phyloP scores from a whole-genome alignment of 1,140 invertebrate species.

The Chlorops oryzae region DNA sequence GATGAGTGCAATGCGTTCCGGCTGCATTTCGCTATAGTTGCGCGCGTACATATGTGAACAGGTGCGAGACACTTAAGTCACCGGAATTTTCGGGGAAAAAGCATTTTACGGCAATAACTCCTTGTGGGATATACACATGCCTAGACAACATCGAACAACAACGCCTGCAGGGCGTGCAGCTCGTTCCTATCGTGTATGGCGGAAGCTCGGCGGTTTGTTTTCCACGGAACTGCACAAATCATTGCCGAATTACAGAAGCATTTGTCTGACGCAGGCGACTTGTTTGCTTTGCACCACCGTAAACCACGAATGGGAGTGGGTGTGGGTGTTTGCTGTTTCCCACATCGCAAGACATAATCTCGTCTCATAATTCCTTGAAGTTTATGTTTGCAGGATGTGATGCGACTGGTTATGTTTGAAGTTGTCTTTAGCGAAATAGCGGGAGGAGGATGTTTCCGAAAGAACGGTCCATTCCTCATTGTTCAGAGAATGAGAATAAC shows the following conservation, averaged over 20 bases:
- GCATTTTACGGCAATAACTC: constrained; percentile 9
- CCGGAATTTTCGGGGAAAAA: not conserved
- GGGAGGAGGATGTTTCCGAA: too few species aligned
- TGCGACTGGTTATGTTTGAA: constrained; percentile 10
- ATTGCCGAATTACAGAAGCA: constrained; percentile 11
- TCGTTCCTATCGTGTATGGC: too few species aligned
- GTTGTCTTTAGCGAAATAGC: too few species aligned
- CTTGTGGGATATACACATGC: not conserved
- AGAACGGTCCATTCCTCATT: too few species aligned
- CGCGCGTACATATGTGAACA: too few species aligned
- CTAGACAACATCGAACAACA: not conserved
- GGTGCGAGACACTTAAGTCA: constrained; percentile 10
- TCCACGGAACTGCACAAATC: constrained; percentile 12
- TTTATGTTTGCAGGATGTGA: constrained; percentile 14
- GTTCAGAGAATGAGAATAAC: too few species aligned
- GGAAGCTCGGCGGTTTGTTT: constrained; percentile 5
- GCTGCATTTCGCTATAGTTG: too few species aligned
- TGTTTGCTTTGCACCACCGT: too few species aligned
- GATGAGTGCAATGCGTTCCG: too few species aligned
- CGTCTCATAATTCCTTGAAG: constrained; percentile 7
- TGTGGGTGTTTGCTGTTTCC: not conserved
- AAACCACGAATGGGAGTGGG: too few species aligned
- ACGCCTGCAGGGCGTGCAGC: not conserved
- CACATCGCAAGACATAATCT: constrained; percentile 1
- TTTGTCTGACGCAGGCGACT: too few species aligned